Evolutionary conservation across 2,113 vertebrate species (phyloP).

Genomic region (Pteronura brasiliensis): DNA sequence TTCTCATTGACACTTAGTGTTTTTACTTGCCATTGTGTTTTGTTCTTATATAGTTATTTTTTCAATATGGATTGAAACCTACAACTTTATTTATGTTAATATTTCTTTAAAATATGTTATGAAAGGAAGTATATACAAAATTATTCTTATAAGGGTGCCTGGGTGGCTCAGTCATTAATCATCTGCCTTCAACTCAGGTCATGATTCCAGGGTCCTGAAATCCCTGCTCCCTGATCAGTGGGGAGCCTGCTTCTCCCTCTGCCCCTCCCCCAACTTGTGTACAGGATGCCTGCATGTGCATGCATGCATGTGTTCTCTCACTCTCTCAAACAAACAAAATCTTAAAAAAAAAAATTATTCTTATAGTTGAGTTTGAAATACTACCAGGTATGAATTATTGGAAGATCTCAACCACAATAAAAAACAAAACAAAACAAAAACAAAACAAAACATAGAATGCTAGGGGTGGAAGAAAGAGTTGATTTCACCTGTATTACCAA

Average conservation of each 20-base stretch:
- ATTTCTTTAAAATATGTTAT: not conserved
- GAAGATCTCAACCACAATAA: not conserved
- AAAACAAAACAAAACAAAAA: not conserved
- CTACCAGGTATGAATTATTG: not conserved
- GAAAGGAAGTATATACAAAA: not conserved
- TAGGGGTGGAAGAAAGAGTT: not conserved
- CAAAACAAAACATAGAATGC: not conserved
- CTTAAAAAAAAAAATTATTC: not conserved
- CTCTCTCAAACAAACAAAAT: too few species aligned
- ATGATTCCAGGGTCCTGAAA: too few species aligned
- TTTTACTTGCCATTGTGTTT: not conserved
- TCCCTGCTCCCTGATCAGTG: too few species aligned
- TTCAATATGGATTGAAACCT: not conserved
- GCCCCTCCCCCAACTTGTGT: too few species aligned
- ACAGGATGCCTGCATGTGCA: too few species aligned
- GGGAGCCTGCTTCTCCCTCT: too few species aligned
- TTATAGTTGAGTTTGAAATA: not conserved
- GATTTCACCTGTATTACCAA: not conserved
- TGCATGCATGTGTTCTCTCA: too few species aligned
- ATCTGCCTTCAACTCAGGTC: too few species aligned
- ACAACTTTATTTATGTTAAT: not conserved
- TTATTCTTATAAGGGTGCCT: not conserved
- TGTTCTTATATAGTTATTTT: not conserved
- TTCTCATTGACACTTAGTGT: not conserved
- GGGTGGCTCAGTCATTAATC: too few species aligned